Conservation (phyloP, 2,797 vertebrate genomes). For the Peromyscus nudipes region DNA sequence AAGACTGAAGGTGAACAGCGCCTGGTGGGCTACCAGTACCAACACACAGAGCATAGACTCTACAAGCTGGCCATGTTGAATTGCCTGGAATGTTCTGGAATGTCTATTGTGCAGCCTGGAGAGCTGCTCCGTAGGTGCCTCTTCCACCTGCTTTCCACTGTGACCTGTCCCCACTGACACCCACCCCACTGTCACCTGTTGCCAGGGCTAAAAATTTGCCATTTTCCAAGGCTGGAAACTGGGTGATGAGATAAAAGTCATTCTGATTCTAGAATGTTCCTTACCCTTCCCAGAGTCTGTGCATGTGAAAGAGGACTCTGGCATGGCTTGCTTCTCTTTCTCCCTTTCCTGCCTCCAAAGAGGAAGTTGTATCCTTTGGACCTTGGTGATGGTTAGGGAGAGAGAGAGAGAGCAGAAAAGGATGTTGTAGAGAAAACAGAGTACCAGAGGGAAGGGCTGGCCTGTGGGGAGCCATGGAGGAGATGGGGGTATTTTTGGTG, state of each 20-base stretch:
- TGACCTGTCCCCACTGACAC: background rate
- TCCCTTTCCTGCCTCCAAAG: background rate
- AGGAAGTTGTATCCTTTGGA: background rate
- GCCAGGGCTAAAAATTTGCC: background rate
- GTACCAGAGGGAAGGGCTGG: too few relatives aligned
- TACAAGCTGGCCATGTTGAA: background rate
- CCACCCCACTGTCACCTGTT: background rate
- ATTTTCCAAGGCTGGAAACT: background rate
- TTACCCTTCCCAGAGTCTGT: background rate
- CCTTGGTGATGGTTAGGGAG: background rate
- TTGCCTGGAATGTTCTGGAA: background rate
- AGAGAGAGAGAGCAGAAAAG: background rate
- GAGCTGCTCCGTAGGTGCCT: background rate
- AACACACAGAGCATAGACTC: background rate
- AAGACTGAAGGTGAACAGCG: background rate
- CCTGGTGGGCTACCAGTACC: background rate
- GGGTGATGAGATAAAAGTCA: background rate
- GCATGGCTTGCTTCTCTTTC: background rate
- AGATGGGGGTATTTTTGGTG: background rate
- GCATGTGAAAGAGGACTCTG: background rate
- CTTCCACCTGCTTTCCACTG: too few relatives aligned
- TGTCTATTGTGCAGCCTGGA: background rate
- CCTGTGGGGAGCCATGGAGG: background rate
- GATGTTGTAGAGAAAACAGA: fast-evolving
- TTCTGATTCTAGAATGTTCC: background rate